Conservation (phyloP, 2,797 vertebrate species). For the Pyrocephalus nanus region DNA sequence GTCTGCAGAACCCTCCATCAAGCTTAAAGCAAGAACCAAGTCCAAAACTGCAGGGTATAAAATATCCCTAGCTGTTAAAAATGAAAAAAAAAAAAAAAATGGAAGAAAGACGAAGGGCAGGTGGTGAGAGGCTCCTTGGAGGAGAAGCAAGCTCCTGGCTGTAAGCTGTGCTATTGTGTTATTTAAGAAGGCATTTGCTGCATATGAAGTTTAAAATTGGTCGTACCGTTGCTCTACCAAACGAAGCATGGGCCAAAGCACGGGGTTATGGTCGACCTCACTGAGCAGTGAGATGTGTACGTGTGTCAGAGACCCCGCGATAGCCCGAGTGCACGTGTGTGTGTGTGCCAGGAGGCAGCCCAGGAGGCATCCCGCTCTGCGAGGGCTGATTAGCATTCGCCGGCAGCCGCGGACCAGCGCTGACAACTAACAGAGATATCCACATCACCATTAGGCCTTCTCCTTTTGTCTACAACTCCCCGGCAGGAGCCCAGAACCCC, state of each 20-base stretch:
- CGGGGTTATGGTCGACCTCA: conserved; percentile 84
- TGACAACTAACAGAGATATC: conserved; percentile 98
- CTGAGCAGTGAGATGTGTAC: not conserved
- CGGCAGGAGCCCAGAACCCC: not conserved
- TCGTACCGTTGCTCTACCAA: conserved; percentile 84
- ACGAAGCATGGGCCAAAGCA: conserved; percentile 85
- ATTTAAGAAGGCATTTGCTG: conserved; percentile 90
- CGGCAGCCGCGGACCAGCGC: conserved; percentile 86
- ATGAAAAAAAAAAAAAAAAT: conserved; percentile 54
- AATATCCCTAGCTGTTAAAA: conserved; percentile 71
- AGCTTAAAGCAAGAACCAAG: conserved; percentile 81
- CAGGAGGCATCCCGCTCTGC: conserved; percentile 49
- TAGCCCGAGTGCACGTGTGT: not conserved
- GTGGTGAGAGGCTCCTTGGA: conserved; percentile 57
- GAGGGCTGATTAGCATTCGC: conserved; percentile 90
- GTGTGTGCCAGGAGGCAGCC: not conserved
- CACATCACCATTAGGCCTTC: conserved; percentile 84
- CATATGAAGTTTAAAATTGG: conserved; percentile 89
- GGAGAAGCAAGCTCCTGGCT: conserved; percentile 76
- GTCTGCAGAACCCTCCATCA: conserved; percentile 77
- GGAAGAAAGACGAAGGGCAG: conserved; percentile 18
- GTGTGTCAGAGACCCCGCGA: not conserved
- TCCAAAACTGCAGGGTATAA: conserved; percentile 76
- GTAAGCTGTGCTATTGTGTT: conserved; percentile 88
- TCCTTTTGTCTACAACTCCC: conserved; percentile 81